Percentiles rank a stretch among this genome's conserved stretches.
These are phyloP conservation scores for Chlorodrepanis virens DNA, from an alignment of 2,113 vertebrate genomes.

Conservation along the genomic window DNA sequence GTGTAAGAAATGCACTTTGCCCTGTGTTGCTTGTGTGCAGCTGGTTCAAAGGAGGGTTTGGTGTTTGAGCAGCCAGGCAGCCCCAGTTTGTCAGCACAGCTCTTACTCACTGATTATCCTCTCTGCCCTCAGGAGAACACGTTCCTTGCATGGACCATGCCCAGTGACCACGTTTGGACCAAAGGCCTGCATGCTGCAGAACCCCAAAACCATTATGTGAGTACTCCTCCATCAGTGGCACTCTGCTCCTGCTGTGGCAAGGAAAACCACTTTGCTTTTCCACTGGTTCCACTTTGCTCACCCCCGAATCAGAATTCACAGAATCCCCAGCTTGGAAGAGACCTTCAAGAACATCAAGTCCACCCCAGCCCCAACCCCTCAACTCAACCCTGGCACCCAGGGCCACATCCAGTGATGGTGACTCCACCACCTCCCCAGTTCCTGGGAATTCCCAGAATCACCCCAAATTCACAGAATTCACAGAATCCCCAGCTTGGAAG, in stretches of 20 bases:
- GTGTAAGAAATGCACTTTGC: neutral
- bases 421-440: too few species aligned
- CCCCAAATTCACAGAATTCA: too few species aligned
- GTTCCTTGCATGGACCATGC: conserved; percentile 94
- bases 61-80: neutral
- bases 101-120: neutral
- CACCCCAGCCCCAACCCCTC: too few species aligned
- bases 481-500: too few species aligned
- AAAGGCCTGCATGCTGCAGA: conserved; percentile 96
- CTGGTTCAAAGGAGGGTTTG: neutral
- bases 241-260: neutral
- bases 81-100: neutral
- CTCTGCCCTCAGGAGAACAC: conserved; percentile 77
- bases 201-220: conserved; percentile 94
- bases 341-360: neutral
- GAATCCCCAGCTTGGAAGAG: neutral
- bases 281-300: fast-evolving
- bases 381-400: too few species aligned
- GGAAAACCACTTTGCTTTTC: neutral
- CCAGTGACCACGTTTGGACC: conserved; percentile 97
- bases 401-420: too few species aligned
- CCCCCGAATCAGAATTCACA: neutral
- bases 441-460: too few species aligned
- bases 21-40: neutral
- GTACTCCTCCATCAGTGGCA: conserved; percentile 24